Conservation (phyloP, 2,113 vertebrate species). For the Mesembrinibis cayennensis region DNA sequence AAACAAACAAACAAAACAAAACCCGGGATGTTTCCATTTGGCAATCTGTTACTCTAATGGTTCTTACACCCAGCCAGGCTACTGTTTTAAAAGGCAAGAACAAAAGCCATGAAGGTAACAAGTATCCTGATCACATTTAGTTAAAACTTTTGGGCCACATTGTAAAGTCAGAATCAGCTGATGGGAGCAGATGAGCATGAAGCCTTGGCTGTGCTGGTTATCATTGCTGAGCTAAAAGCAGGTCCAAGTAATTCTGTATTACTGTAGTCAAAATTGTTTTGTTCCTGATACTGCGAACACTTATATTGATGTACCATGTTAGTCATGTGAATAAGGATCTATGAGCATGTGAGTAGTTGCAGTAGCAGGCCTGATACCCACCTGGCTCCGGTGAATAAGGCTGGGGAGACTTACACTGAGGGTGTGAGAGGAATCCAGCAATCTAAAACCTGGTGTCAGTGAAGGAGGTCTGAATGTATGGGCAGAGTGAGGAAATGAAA, state of each 20-base stretch:
- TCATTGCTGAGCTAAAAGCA: not conserved
- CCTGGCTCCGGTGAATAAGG: not conserved
- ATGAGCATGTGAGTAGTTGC: rapidly evolving
- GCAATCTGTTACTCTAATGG: not conserved
- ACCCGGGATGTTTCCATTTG: constrained; percentile 15
- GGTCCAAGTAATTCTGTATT: not conserved
- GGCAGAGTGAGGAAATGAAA: not conserved
- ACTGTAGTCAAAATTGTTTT: not conserved
- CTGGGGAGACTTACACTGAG: not conserved
- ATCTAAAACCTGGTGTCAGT: not conserved
- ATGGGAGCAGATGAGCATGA: not conserved
- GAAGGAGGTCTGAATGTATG: not conserved
- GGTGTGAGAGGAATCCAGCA: not conserved
- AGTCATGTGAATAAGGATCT: not conserved
- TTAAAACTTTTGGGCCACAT: not conserved
- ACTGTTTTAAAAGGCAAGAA: constrained; percentile 1
- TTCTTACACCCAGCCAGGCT: not conserved
- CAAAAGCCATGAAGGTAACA: not conserved
- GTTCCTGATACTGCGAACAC: not conserved
- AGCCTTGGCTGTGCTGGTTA: not conserved
- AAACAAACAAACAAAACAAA: no score
- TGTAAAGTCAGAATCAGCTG: not conserved
- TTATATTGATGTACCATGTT: not conserved
- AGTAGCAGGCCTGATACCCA: not conserved
- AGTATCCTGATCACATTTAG: not conserved